Base-by-base conservation (phyloP, 23 tunicate genomes). In the Corella eumyota region DNA sequence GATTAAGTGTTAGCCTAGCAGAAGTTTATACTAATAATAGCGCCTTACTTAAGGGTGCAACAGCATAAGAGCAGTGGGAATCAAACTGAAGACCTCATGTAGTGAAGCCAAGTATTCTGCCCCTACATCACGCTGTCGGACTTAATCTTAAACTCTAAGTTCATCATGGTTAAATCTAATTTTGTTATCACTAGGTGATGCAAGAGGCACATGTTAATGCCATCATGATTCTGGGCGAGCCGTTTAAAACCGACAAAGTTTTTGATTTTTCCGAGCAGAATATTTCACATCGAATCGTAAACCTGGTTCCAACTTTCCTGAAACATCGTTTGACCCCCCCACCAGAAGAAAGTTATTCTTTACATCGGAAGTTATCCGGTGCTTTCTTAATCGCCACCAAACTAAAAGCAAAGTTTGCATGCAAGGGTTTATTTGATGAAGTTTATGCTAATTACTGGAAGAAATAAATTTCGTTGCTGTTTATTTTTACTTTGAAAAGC, bases 221-320 rank as follows among this genome's bases (percentile, higher is more conserved):
- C 20, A 83, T 93, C 58, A 93, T 93, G 99, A 84, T 84, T 17
- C 83, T 93, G 5, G 99, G 99, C 15, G 83, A 78, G 35, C 99
- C 99, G 23, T 93, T 85, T 40, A 71, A 53, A 21, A 68, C 75
- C 40, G 95, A 84, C 9, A 77, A 63, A 24, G 75, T 80, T 0
- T 85, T 67, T 37, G 99, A 93, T 45, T 93, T 93, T 56, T 37
- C 65, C 53, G 54, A 61, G 13, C 93, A 93, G 32, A 68, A 74
- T 70, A 93, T 87, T 2, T 64, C 90, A 3, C 56, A 66, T 33
- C 68, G 81, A 6, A 93, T 93, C 64, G 69, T 80, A 58, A 64
- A 85, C 26, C 63, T 77, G 36, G 62, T 93, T 46, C 99, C 99
- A 3, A 77, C 87, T 19, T 88, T 93, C 73, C 61, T 93, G 20